A percentile compares a stretch with the other conserved stretches of the same genome.
Conservation (phyloP, 2,888 invertebrate genomes). For the Synanthedon andrenaeformis region DNA sequence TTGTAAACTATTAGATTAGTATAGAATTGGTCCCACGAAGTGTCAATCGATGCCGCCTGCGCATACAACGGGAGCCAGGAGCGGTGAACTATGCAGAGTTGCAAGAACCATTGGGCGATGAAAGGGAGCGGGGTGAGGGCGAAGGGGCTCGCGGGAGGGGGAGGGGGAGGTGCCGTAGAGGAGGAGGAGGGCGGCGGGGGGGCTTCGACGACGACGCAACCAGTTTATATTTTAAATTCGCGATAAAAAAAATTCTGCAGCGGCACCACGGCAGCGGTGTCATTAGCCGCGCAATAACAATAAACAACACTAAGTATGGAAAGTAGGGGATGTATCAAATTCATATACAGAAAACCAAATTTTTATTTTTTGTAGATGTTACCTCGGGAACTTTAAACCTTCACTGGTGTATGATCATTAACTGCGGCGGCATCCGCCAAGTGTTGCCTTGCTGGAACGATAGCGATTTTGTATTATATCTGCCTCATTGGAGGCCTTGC, state of each 20-base stretch:
- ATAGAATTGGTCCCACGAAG: not conserved
- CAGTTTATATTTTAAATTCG: slow-evolving; percentile 62
- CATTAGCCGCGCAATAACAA: slow-evolving; percentile 43
- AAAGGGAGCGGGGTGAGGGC: slow-evolving; percentile 1
- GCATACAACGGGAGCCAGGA: slow-evolving; percentile 1
- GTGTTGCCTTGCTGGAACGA: too few relatives aligned
- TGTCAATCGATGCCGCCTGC: not conserved
- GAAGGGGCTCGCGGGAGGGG: slow-evolving; percentile 5
- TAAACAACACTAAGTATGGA: not conserved
- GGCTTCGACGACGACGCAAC: slow-evolving; percentile 29
- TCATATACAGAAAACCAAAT: not conserved
- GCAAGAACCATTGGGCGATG: slow-evolving; percentile 3
- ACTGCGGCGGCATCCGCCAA: too few relatives aligned
- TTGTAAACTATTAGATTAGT: too few relatives aligned
- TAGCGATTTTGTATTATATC: too few relatives aligned
- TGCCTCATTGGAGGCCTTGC: too few relatives aligned
- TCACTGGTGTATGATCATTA: too few relatives aligned
- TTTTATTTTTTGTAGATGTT: too few relatives aligned
- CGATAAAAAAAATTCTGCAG: slow-evolving; percentile 63
- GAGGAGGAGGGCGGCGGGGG: slow-evolving; percentile 6
- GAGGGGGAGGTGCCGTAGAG: slow-evolving; percentile 5
- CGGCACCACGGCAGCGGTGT: slow-evolving; percentile 59
- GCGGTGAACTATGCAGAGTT: slow-evolving; percentile 8
- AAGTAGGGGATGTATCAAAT: not conserved
- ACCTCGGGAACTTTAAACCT: too few relatives aligned